phyloP scores from a whole-genome alignment of 2,888 invertebrate genomes.

The Megastigmus dorsalis region DNA sequence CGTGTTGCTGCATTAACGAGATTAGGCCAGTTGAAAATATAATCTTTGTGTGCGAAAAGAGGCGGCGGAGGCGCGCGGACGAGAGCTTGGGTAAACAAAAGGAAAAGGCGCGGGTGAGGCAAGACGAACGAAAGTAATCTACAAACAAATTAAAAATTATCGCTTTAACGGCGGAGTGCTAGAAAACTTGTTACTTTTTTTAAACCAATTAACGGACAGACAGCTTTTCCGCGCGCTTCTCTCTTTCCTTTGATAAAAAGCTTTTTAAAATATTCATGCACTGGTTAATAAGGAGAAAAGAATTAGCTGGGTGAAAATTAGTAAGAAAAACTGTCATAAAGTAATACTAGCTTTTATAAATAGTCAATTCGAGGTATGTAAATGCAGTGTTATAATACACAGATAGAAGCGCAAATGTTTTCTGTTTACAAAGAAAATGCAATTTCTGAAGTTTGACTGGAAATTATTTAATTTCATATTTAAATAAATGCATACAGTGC shows the following conservation, averaged over 20 bases:
- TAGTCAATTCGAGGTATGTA: no score
- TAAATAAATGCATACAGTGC: no score
- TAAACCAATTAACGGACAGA: conserved; percentile 6
- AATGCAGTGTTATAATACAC: not conserved
- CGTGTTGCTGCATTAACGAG: conserved; percentile 20
- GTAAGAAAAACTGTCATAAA: not conserved
- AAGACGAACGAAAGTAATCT: conserved; percentile 17
- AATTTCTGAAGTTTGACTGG: not conserved
- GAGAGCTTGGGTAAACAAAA: no score
- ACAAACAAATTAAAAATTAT: conserved; percentile 35
- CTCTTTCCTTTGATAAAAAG: conserved; percentile 17
- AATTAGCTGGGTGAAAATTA: not conserved
- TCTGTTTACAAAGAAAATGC: not conserved
- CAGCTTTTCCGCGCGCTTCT: not conserved
- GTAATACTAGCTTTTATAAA: not conserved
- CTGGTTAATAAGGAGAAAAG: not conserved
- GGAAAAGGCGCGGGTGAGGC: not conserved
- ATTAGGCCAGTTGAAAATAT: conserved; percentile 20
- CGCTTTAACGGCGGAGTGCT: not conserved
- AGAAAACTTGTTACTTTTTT: conserved; percentile 7
- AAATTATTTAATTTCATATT: no score
- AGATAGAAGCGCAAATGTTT: not conserved
- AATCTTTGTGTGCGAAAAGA: conserved; percentile 7
- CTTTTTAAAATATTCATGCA: not conserved
- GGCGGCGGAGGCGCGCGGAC: not conserved